Evolutionary conservation across 1,140 invertebrate species (phyloP).

Genomic region (Aradophagus sp.): DNA sequence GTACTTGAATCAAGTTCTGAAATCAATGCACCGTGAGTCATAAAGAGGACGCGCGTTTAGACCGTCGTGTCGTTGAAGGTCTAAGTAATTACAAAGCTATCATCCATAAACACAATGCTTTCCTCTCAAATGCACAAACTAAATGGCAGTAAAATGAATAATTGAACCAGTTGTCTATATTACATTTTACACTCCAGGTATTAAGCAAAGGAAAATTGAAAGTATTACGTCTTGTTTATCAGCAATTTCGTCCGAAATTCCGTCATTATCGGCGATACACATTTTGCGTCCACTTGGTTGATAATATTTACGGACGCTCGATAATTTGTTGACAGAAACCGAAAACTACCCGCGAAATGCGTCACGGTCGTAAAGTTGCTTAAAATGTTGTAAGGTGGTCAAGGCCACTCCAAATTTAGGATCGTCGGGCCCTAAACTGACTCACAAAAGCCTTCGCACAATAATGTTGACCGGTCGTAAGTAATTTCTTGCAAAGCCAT

Average conservation of each 20-base stretch:
- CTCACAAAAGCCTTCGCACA: constrained; percentile 36
- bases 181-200: constrained; percentile 4
- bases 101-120: constrained; percentile 24
- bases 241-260: background rate
- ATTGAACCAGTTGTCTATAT: constrained; percentile 5
- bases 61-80: constrained; percentile 32
- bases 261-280: background rate
- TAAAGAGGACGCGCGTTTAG: constrained; percentile 29
- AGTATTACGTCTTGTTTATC: too few species aligned
- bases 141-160: constrained; percentile 16
- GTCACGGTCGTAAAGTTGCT: constrained; percentile 34
- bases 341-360: constrained; percentile 22
- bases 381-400: constrained; percentile 47
- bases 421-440: constrained; percentile 30
- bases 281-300: background rate
- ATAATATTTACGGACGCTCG: background rate
- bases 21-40: constrained; percentile 33
- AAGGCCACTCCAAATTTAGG: constrained; percentile 48
- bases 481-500: constrained; percentile 47
- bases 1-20: constrained; percentile 20
- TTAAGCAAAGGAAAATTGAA: too few species aligned
- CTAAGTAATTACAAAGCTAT: constrained; percentile 37
- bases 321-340: constrained; percentile 8
- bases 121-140: constrained; percentile 43
- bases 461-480: constrained; percentile 39